Evolutionary conservation across 2,888 invertebrate genomes (phyloP), one percentile per base, ranked within the genome.

Genomic region (Nezara viridula): DNA sequence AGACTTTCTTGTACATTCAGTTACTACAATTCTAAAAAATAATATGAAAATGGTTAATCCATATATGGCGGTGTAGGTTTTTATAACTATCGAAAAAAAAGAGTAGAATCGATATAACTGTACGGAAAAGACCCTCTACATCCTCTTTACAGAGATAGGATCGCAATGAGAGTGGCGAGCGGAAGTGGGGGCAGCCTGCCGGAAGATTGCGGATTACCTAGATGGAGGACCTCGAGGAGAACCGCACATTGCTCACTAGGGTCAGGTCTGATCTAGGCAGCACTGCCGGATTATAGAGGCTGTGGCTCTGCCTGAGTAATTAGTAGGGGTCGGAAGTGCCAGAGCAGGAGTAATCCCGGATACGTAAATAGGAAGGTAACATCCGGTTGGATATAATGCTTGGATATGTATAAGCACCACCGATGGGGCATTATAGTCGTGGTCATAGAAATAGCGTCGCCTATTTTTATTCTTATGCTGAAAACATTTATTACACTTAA

Each of bases 161-260:
- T 66, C 32, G 66, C 66, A 32, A 66, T 66, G 66, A 21, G 55
- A 55, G 37, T 44, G 77, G 66, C 4, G 55, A 55, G 37, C 77
- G 77, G 77, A 77, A 44, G 77, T 40, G 77, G 44, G 77, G 44
- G 73, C 73, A 16, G 32, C 32, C 19, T 19, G 32, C 14, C 77
- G 77, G 77, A 77, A 77, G 77, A 77, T 77, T 77, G 77, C 40
- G 77, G 77, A 77, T 77, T 77, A 77, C 40, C 27, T 40, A 44
- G 44, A 77, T 77, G 77, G 77, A 77, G 44, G 44, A 77, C 77
- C n/a, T 3, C 16, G 66, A 32, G 32, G 2, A 21, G 66, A 32
- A 66, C 66, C 66, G 66, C 66, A 66, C 66, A 66, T 66, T 16
- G 66, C 66, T 66, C 66, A 66, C 27, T 32, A 32, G 66, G 66